phyloP scores from a whole-genome alignment of 1,140 invertebrate species.

The Hyles euphorbiae region DNA sequence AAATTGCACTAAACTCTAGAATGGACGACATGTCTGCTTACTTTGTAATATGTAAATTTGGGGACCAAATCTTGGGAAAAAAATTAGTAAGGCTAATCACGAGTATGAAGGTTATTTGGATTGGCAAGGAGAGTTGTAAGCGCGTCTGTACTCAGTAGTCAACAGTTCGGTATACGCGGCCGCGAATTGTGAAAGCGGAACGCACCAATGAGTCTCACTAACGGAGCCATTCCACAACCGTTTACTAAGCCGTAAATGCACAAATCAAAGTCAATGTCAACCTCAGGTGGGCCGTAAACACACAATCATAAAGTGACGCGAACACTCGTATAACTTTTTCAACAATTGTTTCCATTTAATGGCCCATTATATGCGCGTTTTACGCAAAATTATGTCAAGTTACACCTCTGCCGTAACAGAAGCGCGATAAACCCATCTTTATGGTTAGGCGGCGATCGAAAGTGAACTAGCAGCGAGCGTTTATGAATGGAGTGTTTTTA shows the following conservation, averaged over 20 bases:
- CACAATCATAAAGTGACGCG: constrained; percentile 70
- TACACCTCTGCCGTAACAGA: constrained; percentile 67
- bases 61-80: background rate
- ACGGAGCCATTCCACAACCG: constrained; percentile 33
- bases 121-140: too few species aligned
- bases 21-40: constrained; percentile 1
- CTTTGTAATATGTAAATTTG: background rate
- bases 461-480: constrained; percentile 53
- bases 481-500: constrained; percentile 69
- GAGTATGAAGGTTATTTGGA: too few species aligned
- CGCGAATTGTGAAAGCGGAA: constrained; percentile 11
- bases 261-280: constrained; percentile 74
- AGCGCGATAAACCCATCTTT: constrained; percentile 69
- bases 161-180: background rate
- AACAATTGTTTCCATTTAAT: constrained; percentile 75
- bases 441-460: constrained; percentile 63
- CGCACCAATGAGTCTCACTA: constrained; percentile 15
- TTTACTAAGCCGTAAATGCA: constrained; percentile 64
- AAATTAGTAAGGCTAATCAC: too few species aligned
- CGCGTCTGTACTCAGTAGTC: too few species aligned
- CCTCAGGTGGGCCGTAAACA: constrained; percentile 66
- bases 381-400: constrained; percentile 73
- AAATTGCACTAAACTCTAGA: background rate
- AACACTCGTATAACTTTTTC: constrained; percentile 72
- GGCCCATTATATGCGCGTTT: constrained; percentile 71